A percentile compares a stretch with the other conserved stretches of the same genome.
Evolutionary conservation across 2,888 invertebrate species (phyloP).

Genomic region (Julus scanicus): DNA sequence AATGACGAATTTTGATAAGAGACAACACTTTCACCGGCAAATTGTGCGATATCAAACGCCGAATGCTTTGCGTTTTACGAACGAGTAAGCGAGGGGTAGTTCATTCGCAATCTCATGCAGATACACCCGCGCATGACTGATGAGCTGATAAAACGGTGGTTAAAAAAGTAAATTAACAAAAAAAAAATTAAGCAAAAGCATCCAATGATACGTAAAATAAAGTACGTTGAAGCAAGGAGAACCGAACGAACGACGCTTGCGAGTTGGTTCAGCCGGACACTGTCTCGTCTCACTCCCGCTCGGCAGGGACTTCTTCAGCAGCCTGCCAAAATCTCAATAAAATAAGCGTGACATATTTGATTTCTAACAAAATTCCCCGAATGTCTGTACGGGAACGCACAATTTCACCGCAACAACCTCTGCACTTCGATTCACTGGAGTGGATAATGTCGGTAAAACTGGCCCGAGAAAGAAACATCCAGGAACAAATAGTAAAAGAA

Average conservation of each 20-base stretch:
- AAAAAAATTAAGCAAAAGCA: not conserved
- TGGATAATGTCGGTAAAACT: not conserved
- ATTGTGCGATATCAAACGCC: not conserved
- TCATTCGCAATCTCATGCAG: not conserved
- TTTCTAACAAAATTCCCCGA: not conserved
- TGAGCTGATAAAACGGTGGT: not conserved
- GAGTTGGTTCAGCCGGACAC: not conserved
- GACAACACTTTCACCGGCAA: not conserved
- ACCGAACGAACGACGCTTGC: not conserved
- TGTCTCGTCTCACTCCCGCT: not conserved
- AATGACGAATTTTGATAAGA: not conserved
- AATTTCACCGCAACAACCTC: not conserved
- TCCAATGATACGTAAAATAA: not conserved
- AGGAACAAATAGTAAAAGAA: not conserved
- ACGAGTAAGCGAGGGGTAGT: not conserved
- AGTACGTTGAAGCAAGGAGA: not conserved
- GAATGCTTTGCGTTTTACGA: not conserved
- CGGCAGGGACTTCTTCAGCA: not conserved
- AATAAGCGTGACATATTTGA: conserved; percentile 44
- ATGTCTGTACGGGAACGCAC: not conserved
- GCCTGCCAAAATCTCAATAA: conserved; percentile 30
- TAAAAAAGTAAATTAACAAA: not conserved
- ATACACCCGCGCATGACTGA: too few relatives aligned
- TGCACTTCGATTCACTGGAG: not conserved
- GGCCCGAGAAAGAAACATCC: conserved; percentile 6